Evolutionary conservation across 2,113 vertebrate genomes (phyloP), one percentile per base, ranked within the genome.

Genomic region (Fregata magnificens): DNA sequence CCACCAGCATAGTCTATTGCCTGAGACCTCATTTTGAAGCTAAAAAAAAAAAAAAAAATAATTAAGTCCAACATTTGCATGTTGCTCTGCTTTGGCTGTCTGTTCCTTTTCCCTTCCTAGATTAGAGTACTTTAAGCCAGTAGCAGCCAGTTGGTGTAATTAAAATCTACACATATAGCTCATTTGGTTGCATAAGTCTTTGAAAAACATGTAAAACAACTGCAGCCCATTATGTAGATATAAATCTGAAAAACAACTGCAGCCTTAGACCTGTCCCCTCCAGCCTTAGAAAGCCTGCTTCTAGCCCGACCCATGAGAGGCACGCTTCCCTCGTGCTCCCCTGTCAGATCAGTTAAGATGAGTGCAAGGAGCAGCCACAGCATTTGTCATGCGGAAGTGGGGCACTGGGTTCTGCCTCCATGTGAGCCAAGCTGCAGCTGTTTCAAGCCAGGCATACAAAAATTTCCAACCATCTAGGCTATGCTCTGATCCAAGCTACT

Each of bases 151-250:
- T 32, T 69, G 28, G 55, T 63, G 52, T 76, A 92, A 91, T 82
- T 88, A 97, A 93, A 95, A 76, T 40, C 69, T 72, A 86, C 47
- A 91, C 31, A 70, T 26, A 86, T 8, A 92, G 65, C 40, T 81
- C 49, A 71, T 72, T 88, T 65, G 25, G 36, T 92, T 93, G 86
- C 73, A 7, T 52, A 93, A 91, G 36, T 56, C 83, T 95, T 72
- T 94, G 88, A 89, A 95, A 96, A 95, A 78, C 65, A 76, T 24
- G 69, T 92, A 71, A 85, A 87, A 79, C 82, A 91, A 86, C 87
- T 86, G 78, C 67, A 82, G 66, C 11, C 62, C 45, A 93, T 94
- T 80, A 95, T 6, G 11, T 14, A 94, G 94, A 86, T 86, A 92
- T 6, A 85, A 80, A 96, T 94, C 86, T 86, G 45, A 89, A 91